These are phyloP conservation scores for Clarias gariepinus DNA, from an alignment of 2,113 vertebrate species.

Conservation along the genomic window DNA sequence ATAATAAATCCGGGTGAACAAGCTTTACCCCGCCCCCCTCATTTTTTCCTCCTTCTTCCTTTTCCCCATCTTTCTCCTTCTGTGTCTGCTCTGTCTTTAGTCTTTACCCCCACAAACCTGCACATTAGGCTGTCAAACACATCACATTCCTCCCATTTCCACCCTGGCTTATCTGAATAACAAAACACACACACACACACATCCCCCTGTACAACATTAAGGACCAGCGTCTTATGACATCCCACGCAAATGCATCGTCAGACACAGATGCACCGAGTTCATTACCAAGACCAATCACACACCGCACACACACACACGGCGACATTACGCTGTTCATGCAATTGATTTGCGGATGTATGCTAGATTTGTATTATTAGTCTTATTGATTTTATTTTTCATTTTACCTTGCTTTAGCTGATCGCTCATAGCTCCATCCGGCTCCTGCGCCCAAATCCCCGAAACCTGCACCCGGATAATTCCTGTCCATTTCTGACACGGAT, in stretches of 20 bases:
- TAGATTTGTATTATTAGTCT: not conserved
- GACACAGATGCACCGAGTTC: conserved; percentile 30
- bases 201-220: conserved; percentile 8
- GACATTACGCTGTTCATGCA: conserved; percentile 50
- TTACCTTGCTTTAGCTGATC: conserved; percentile 95
- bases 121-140: conserved; percentile 75
- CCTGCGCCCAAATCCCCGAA: conserved; percentile 93
- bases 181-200: conserved; percentile 26
- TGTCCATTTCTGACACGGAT: conserved; percentile 81
- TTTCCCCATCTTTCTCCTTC: not conserved
- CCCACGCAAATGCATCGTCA: conserved; percentile 45
- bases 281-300: conserved; percentile 26
- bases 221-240: conserved; percentile 43
- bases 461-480: conserved; percentile 93
- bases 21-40: conserved; percentile 50
- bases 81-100: conserved; percentile 38
- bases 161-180: conserved; percentile 70
- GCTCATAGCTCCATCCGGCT: conserved; percentile 95
- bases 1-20: conserved; percentile 37
- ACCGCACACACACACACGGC: conserved; percentile 44
- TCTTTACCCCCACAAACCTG: conserved; percentile 54
- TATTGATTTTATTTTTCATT: conserved; percentile 52
- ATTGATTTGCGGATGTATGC: conserved; percentile 62
- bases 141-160: conserved; percentile 69
- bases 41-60: conserved; percentile 6